Evolutionary conservation across 2,888 invertebrate genomes (phyloP), one percentile per base, ranked within the genome.

Genomic region (Philereme vetulata): DNA sequence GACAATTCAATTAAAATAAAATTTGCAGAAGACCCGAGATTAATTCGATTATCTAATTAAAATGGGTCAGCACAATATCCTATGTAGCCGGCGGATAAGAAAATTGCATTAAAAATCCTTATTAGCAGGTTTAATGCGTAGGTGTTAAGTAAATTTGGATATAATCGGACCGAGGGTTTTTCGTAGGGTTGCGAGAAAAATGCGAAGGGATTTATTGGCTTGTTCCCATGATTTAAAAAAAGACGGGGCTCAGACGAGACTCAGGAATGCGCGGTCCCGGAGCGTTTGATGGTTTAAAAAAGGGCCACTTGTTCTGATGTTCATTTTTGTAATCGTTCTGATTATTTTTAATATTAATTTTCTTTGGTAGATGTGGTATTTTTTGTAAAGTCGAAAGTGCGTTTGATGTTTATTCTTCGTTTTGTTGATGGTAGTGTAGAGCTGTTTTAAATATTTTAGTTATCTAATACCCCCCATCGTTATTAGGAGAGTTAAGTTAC

Each of bases 91-190:
- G 61, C 74, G 78, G 84, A 87, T 86, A 85, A 85, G 87, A 81
- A 83, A 89, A 90, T 90, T 85, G 81, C 76, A 84, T 88, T 88
- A 88, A 82, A 74, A 72, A 78, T 80, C 84, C 86, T 89, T 85
- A 90, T 90, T 89, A 90, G 79, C 79, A 78, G 81, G 82, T 81
- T 85, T 85, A 89, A 88, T 85, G 86, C 82, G 86, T 86, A 84
- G 85, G 91, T 91, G 92, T 90, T 92, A 92, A 93, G 92, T 93
- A 92, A 92, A 93, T 93, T 92, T 91, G 86, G 78, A 82, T 90
- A 91, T 92, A 91, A 92, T 92, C 90, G 85, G 78, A 2, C 21
- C 21, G 81, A 91, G 85, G 88, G 89, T 88, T 92, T 86, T 89
- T 86, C 35, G 51, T 43, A 79, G 77, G 79, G 79, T 72, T 80